Evolutionary conservation across 2,113 vertebrate genomes (phyloP).

Genomic region (Siphamia tubifer): DNA sequence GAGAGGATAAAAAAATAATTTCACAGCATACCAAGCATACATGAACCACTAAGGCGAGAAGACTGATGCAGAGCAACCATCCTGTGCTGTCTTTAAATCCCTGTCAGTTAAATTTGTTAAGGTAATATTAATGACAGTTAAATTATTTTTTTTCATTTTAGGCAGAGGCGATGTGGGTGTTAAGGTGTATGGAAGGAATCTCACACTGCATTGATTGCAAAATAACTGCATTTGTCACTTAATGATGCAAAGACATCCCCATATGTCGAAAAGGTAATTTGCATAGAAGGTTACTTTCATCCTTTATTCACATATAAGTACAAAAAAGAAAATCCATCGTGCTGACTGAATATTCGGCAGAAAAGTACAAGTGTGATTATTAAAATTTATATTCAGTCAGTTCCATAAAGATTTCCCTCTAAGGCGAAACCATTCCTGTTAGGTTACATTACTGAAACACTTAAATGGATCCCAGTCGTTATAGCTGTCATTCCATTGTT

Average conservation of each 20-base stretch:
- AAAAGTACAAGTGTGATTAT: neutral
- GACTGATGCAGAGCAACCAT: neutral
- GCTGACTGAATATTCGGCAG: neutral
- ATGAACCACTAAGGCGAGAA: neutral
- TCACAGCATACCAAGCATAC: neutral
- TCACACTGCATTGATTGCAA: neutral
- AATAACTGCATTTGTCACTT: neutral
- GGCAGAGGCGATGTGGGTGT: no score
- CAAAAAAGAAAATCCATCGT: neutral
- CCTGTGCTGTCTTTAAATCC: neutral
- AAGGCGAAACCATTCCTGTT: no score
- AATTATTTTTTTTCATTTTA: neutral
- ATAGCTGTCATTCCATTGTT: no score
- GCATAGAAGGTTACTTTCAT: neutral
- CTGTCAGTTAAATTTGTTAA: neutral
- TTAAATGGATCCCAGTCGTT: no score
- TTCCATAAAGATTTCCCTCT: no score
- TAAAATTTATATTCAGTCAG: no score
- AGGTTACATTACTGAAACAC: no score
- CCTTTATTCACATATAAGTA: neutral
- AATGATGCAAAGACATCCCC: neutral
- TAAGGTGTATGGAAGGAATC: neutral
- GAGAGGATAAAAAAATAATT: no score
- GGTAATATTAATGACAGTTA: neutral
- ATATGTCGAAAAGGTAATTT: no score